These are phyloP conservation scores for Choristoneura rosaceana DNA, from an alignment of 2,888 invertebrate species.

Conservation along the genomic window DNA sequence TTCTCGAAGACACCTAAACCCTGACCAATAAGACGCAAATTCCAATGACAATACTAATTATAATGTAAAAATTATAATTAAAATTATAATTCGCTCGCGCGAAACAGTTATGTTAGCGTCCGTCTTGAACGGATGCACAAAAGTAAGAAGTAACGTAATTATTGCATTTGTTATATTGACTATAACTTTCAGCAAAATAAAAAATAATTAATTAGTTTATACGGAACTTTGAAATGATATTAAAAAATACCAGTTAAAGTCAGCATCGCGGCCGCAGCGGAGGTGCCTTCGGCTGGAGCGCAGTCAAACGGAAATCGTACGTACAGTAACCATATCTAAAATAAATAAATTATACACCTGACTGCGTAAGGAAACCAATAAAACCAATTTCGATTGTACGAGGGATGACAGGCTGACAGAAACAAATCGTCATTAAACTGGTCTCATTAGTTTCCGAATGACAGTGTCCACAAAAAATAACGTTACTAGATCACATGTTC, in stretches of 20 bases:
- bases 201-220: constrained; percentile 12
- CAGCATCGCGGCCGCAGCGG: constrained; percentile 49
- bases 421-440: constrained; percentile 78
- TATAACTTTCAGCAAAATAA: constrained; percentile 38
- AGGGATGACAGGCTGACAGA: constrained; percentile 69
- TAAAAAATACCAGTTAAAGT: constrained; percentile 81
- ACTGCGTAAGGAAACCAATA: constrained; percentile 78
- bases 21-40: constrained; percentile 74
- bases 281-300: constrained; percentile 54
- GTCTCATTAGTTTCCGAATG: constrained; percentile 81
- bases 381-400: constrained; percentile 70
- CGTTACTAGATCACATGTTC: constrained; percentile 82
- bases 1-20: constrained; percentile 76
- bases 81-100: constrained; percentile 81
- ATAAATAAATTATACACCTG: constrained; percentile 71
- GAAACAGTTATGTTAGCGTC: constrained; percentile 77
- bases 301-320: constrained; percentile 48
- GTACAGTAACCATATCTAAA: constrained; percentile 59
- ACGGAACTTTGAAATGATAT: constrained; percentile 79
- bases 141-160: constrained; percentile 72
- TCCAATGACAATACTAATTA: constrained; percentile 72
- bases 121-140: constrained; percentile 68
- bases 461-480: constrained; percentile 78
- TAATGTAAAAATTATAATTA: constrained; percentile 82
- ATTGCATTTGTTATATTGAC: constrained; percentile 53